These are phyloP conservation scores for Antedon mediterranea DNA, from an alignment of 53 echinoderm and acorn worm genomes.

Conservation along the genomic window DNA sequence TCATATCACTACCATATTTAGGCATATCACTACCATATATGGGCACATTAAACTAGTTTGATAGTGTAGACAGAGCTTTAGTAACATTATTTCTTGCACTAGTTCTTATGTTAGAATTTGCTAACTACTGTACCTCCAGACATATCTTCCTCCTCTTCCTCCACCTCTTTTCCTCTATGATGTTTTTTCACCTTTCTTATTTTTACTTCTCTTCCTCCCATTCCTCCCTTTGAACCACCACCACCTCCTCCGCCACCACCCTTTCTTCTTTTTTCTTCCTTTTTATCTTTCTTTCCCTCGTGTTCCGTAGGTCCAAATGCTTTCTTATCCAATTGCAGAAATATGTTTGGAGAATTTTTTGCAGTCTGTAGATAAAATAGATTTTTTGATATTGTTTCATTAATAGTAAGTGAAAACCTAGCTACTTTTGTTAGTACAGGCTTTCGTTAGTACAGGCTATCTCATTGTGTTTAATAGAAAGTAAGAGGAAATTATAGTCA, in stretches of 20 bases:
- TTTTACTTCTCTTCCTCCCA: constrained; percentile 58
- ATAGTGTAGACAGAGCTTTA: too few species aligned
- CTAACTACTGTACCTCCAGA: not conserved
- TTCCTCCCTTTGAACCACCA: constrained; percentile 42
- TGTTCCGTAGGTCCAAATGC: constrained; percentile 38
- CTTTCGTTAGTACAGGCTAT: too few species aligned
- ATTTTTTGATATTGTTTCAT: too few species aligned
- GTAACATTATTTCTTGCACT: too few species aligned
- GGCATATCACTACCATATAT: too few species aligned
- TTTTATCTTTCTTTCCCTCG: constrained; percentile 61
- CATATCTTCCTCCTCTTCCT: constrained; percentile 26
- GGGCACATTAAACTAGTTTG: too few species aligned
- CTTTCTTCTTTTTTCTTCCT: constrained; percentile 69
- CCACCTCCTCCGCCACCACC: constrained; percentile 28
- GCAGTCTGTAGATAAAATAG: constrained; percentile 44
- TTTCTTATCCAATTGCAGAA: constrained; percentile 70
- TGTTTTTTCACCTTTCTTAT: constrained; percentile 85
- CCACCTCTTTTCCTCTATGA: constrained; percentile 42
- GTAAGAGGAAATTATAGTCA: too few species aligned
- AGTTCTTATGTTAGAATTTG: too few species aligned
- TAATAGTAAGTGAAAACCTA: too few species aligned
- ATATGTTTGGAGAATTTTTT: constrained; percentile 42
- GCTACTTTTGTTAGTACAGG: too few species aligned
- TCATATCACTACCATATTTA: too few species aligned
- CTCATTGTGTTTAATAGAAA: too few species aligned